Evolutionary conservation across 1,140 invertebrate genomes (phyloP), one percentile per base, ranked within the genome.

Genomic region (Drosophila nigrodunni): DNA sequence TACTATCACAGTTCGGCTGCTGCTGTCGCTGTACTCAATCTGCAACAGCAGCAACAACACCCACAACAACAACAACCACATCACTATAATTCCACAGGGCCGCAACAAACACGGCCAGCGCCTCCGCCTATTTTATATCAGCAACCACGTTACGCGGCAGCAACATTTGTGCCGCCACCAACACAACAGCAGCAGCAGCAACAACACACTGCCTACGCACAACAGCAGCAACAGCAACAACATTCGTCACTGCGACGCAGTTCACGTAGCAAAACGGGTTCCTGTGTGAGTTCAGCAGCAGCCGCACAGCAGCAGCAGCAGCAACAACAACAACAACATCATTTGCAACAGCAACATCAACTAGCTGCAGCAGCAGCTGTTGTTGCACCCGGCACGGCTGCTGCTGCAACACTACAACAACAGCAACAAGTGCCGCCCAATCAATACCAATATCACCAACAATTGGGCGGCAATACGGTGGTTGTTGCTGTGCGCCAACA

Each of bases 231-330:
- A n/a, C n/a, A 78, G 39, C 77, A 74, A 37, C 82, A 90, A 44
- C 88, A 88, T 74, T 86, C 90, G 52, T 91, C 90, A 67, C 75
- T 90, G 65, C 82, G 91, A 49, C 86, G 92, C 74, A 92, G 92
- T 68, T 92, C 92, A 85, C 87, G 92, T 78, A 74, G 92, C 90
- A 92, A 92, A 78, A 92, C 92, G 92, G 92, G 92, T 92, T 92
- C 92, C 85, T 92, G 92, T 77, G 91, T 92, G 74, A 92, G 92
- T 75, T 89, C 92, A 39, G 77, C 91, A 74, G 87, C 81, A 80
- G 80, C 82, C 50, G 88, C 77, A 80, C 87, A 86, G 78, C 87
- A 90, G 55, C 82, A 90, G 55, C 82, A 79, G 50, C 80, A 80
- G 13, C 77, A 81, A 47, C 77, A 81, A 47, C 81, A 85, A 25